Evolutionary conservation across 2,888 invertebrate species (phyloP).

Genomic region (Cataglyphis altisquamis): DNA sequence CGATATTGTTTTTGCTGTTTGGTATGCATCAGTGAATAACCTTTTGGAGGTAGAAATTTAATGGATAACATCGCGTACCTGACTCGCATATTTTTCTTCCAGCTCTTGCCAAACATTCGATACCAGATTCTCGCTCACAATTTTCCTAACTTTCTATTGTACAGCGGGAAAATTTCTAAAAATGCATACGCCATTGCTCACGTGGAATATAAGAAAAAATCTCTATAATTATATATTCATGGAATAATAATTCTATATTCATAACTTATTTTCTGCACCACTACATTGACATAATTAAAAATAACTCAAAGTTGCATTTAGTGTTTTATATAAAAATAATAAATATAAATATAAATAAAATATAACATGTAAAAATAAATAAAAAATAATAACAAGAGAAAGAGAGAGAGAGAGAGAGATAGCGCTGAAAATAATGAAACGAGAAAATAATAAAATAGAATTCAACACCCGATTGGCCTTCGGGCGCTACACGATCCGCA

Average conservation of each 20-base stretch:
- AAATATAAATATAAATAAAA: no score
- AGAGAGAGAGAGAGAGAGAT: not conserved
- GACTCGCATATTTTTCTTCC: conserved; percentile 55
- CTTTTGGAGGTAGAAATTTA: conserved; percentile 49
- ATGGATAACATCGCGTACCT: conserved; percentile 53
- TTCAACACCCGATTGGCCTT: not conserved
- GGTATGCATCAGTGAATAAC: conserved; percentile 50
- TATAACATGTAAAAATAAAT: not conserved
- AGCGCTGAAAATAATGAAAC: conserved; percentile 9
- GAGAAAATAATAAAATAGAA: not conserved
- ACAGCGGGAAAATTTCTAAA: not conserved
- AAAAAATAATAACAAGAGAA: not conserved
- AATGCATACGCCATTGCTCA: not conserved
- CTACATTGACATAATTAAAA: not conserved
- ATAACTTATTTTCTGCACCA: not conserved
- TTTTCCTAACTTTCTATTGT: conserved; percentile 26
- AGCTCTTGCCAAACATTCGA: conserved; percentile 50
- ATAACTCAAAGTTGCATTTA: not conserved
- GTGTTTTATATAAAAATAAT: not conserved
- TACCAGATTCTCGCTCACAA: conserved; percentile 44
- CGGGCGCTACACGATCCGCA: not conserved
- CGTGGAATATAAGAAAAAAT: conserved; percentile 13
- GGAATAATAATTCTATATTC: not conserved
- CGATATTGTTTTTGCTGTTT: conserved; percentile 55
- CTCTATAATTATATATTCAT: no score